Conservation (phyloP, 2,113 vertebrate genomes). For the Pedetes capensis region DNA sequence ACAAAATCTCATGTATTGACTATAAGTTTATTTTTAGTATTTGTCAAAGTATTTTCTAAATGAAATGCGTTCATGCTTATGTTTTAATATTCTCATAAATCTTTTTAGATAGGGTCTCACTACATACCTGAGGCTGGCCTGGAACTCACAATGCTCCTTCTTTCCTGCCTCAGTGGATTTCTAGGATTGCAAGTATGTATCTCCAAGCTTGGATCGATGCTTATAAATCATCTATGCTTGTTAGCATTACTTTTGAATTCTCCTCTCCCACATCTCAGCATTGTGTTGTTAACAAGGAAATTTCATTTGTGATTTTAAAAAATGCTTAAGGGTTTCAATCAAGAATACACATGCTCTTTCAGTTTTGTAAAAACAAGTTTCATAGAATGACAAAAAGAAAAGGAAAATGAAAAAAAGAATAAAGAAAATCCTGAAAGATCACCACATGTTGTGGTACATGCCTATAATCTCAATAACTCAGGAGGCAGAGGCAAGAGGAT, state of each 20-base stretch:
- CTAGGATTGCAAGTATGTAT: too few species aligned
- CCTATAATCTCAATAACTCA: too few species aligned
- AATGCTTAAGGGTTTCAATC: neutral
- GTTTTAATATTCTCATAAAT: neutral
- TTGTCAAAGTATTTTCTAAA: neutral
- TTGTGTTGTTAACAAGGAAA: neutral
- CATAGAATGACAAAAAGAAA: neutral
- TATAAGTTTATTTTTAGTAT: neutral
- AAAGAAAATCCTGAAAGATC: too few species aligned
- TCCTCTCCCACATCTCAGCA: neutral
- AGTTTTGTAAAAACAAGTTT: neutral
- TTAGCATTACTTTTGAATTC: neutral
- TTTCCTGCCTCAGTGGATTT: too few species aligned
- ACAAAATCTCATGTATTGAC: neutral
- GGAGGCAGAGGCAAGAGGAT: too few species aligned
- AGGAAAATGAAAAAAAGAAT: neutral
- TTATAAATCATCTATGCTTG: neutral
- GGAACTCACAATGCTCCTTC: too few species aligned
- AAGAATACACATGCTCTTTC: neutral
- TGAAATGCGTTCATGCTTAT: neutral
- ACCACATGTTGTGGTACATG: too few species aligned
- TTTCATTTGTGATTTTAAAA: neutral
- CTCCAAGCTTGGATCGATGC: too few species aligned
- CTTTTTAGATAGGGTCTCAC: too few species aligned
- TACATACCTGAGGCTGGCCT: too few species aligned